Evolutionary conservation across 2,888 invertebrate genomes (phyloP).

Genomic region (Linnaemya vulpina): DNA sequence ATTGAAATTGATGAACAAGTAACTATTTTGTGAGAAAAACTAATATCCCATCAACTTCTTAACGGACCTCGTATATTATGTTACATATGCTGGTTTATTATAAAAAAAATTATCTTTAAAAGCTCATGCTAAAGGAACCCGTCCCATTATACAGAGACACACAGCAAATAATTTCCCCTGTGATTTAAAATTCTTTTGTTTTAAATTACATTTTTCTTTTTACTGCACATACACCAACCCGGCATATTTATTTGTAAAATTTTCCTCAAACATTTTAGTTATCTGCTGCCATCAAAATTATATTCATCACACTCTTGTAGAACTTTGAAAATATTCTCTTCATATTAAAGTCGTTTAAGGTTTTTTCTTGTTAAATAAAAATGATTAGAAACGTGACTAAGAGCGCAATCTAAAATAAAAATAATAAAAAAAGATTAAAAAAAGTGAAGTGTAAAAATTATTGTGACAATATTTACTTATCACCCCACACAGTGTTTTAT

Average conservation of each 20-base stretch:
- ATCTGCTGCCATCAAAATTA: neutral
- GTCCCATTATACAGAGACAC: too few relatives aligned
- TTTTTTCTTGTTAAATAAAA: conserved; percentile 78
- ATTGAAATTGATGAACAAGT: too few relatives aligned
- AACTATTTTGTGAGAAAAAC: too few relatives aligned
- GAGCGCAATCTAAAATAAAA: conserved; percentile 75
- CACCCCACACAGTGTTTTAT: conserved; percentile 50
- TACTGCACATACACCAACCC: too few relatives aligned
- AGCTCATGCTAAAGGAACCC: too few relatives aligned
- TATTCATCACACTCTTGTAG: conserved; percentile 13
- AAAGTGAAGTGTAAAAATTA: conserved; percentile 19
- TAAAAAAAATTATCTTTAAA: too few relatives aligned
- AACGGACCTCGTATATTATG: too few relatives aligned
- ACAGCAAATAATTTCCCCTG: too few relatives aligned
- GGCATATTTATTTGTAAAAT: neutral
- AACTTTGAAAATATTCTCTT: conserved; percentile 3
- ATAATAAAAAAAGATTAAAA: conserved; percentile 37
- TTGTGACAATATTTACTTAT: conserved; percentile 69
- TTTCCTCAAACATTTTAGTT: neutral
- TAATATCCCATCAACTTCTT: too few relatives aligned
- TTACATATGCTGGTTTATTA: too few relatives aligned
- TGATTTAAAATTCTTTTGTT: too few relatives aligned
- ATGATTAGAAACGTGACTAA: conserved; percentile 82
- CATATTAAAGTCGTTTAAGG: conserved; percentile 74
- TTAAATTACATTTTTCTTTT: too few relatives aligned